These are phyloP conservation scores for Nebria salina DNA, from an alignment of 2,888 invertebrate genomes.

Conservation along the genomic window DNA sequence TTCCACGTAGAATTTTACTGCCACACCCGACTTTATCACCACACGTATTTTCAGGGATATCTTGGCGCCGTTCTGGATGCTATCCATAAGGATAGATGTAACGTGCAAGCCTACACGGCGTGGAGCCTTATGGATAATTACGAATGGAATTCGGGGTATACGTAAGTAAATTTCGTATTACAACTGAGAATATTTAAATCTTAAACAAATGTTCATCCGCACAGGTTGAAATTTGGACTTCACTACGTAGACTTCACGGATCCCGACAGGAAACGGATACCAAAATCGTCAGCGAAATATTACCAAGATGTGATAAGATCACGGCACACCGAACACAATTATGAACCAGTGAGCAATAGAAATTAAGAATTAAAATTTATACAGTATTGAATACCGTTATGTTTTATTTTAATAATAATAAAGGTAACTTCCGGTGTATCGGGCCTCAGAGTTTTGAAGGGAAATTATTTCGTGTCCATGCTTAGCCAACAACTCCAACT, in stretches of 20 bases:
- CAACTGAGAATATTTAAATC: not conserved
- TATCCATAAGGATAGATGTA: constrained; percentile 65
- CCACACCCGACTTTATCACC: constrained; percentile 26
- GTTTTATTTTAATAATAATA: not conserved
- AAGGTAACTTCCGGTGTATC: not conserved
- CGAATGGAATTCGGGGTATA: constrained; percentile 77
- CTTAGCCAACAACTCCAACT: not conserved
- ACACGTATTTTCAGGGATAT: constrained; percentile 54
- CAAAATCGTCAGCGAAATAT: constrained; percentile 69
- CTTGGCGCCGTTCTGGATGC: constrained; percentile 61
- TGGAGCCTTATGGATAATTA: constrained; percentile 82
- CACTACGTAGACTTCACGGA: constrained; percentile 72
- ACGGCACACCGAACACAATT: constrained; percentile 48
- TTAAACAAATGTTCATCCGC: constrained; percentile 51
- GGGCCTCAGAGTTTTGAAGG: not conserved
- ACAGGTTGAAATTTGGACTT: constrained; percentile 72
- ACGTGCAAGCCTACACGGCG: constrained; percentile 71
- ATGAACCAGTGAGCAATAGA: constrained; percentile 25
- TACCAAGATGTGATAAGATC: constrained; percentile 65
- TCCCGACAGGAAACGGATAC: constrained; percentile 66
- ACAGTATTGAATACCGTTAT: not conserved
- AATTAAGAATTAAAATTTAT: not conserved
- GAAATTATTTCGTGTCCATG: not conserved
- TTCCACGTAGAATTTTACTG: constrained; percentile 32
- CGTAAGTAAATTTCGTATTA: constrained; percentile 59